Evolutionary conservation across 1,140 invertebrate genomes (phyloP), one percentile per base, ranked within the genome.

Genomic region (Zaprionus kolodkinae): DNA sequence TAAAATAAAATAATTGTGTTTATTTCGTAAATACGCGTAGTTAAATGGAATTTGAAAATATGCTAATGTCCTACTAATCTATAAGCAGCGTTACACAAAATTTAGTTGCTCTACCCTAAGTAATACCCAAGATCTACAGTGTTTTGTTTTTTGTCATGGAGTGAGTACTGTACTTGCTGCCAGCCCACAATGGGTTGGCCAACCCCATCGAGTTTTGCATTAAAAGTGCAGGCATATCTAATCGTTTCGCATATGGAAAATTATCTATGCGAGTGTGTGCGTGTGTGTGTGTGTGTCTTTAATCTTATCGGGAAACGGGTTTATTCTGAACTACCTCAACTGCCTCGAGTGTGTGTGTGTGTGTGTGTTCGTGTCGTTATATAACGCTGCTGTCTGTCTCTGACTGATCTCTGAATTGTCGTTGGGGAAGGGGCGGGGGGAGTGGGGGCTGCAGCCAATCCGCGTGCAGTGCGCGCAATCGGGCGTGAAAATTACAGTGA

Each of bases 401-500:
- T 30, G 35, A 15, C 59, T 45, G 35, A 40, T 64, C 60, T 64
- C 25, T 57, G 2, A 75, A 68, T 56, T 67, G 45, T 61, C 45
- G 27, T 2, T 61, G 35, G 55, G 36, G 27, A 33, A 55, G 21
- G 21, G 21, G 21, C 1, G 2, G 21, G 21, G 21, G 21, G 21
- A 21, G 21, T n/a, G 21, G 21, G 21, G 21, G 21, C 21, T 21
- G 21, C 2, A 25, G 27, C 52, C 25, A 55, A 55, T 55, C 52
- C 30, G 54, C 52, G 21, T 33, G 65, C 15, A 57, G 35, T 21
- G 21, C 45, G 84, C 45, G 84, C 84, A 87, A 88, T 88, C 77
- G 74, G 76, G 70, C 84, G 68, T 83, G 50, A 70, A 87, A 81
- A 72, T 72, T 67, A 67, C 62, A 74, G 48, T 78, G 72, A 54